phyloP scores from a whole-genome alignment of 2,797 vertebrate species.

The Myripristis murdjan region DNA sequence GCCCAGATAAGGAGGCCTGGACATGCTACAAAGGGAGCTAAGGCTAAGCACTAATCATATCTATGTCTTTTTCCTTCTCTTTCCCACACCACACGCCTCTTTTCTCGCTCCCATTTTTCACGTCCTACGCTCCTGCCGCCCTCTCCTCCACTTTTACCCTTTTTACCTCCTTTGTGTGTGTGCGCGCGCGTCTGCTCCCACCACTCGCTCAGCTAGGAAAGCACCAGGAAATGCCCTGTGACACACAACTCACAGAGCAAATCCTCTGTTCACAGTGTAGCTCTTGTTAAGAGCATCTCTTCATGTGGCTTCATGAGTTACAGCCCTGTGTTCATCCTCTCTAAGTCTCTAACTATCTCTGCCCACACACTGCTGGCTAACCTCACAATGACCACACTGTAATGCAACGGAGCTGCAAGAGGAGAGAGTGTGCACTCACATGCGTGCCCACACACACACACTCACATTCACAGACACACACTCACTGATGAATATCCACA shows the following conservation, averaged over 20 bases:
- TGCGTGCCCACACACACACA: conserved; percentile 25
- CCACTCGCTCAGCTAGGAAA: conserved; percentile 17
- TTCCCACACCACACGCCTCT: conserved; percentile 49
- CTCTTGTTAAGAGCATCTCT: conserved; percentile 12
- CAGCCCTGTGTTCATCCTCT: background rate
- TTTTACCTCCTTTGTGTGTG: conserved; percentile 17
- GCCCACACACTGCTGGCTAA: conserved; percentile 49
- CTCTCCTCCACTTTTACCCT: conserved; percentile 23
- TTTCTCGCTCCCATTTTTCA: conserved; percentile 46
- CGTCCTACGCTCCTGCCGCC: conserved; percentile 16
- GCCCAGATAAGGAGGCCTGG: conserved; percentile 60
- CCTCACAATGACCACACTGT: conserved; percentile 39
- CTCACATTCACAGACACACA: background rate
- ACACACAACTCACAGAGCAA: conserved; percentile 21
- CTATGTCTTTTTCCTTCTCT: conserved; percentile 24
- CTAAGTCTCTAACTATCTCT: background rate
- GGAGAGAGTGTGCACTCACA: conserved; percentile 21
- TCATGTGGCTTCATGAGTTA: conserved; percentile 40
- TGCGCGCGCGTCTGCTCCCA: conserved; percentile 33
- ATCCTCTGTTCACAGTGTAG: conserved; percentile 30
- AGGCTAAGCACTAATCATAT: conserved; percentile 55
- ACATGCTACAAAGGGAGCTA: conserved; percentile 55
- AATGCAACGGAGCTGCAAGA: conserved; percentile 25
- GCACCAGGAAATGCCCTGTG: conserved; percentile 36
- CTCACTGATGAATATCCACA: conserved; percentile 25